Conservation (phyloP, 2,797 vertebrate species). For the Ctenopoma multispine region DNA sequence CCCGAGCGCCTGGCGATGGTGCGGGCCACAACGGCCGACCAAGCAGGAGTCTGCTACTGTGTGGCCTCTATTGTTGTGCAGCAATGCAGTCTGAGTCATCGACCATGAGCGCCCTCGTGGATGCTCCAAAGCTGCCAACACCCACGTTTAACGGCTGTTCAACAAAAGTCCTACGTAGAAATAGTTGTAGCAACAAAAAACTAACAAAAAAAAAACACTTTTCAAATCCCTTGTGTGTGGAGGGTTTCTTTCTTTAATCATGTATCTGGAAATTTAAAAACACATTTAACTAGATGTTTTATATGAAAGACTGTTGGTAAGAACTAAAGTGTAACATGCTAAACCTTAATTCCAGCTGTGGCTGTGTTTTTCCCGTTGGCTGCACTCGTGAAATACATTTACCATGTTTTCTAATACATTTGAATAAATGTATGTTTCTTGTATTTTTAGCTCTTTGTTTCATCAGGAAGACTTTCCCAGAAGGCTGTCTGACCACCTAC, state of each 20-base stretch:
- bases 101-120: constrained; percentile 43
- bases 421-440: too few species aligned
- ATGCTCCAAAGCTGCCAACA: constrained; percentile 46
- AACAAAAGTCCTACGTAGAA: constrained; percentile 35
- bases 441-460: too few species aligned
- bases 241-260: background rate
- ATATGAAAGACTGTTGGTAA: background rate
- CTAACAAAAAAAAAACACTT: too few species aligned
- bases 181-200: constrained; percentile 3
- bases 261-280: background rate
- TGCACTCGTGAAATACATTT: background rate
- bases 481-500: too few species aligned
- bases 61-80: constrained; percentile 58
- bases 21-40: constrained; percentile 20
- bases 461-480: too few species aligned
- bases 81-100: constrained; percentile 67
- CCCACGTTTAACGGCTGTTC: constrained; percentile 59
- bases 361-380: background rate
- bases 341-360: too few species aligned
- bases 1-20: constrained; percentile 47
- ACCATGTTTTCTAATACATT: too few species aligned
- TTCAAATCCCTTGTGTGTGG: background rate
- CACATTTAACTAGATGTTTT: background rate
- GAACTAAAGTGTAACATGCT: too few species aligned
- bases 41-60: constrained; percentile 35